phyloP scores from a whole-genome alignment of 2,113 vertebrate species.

The Pseudorhombus dupliciocellatus region DNA sequence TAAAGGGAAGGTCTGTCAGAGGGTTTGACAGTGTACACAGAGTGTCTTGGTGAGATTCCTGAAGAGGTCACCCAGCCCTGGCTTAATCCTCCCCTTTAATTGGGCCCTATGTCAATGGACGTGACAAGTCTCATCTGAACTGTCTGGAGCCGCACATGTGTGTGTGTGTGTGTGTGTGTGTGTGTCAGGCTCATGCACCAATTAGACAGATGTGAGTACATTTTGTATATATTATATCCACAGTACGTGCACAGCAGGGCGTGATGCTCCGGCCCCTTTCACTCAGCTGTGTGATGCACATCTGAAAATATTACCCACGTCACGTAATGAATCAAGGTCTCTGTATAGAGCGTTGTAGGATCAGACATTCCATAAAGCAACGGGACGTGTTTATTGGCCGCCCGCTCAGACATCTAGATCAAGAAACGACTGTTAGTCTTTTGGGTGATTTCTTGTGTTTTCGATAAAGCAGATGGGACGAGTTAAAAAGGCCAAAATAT shows the following conservation, averaged over 20 bases:
- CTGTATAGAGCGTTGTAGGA: neutral
- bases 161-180: constrained; percentile 19
- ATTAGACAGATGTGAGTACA: neutral
- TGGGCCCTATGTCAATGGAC: constrained; percentile 79
- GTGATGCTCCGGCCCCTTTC: neutral
- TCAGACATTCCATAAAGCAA: constrained; percentile 20
- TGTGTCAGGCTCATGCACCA: constrained; percentile 32
- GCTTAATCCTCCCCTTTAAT: constrained; percentile 86
- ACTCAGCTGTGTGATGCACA: neutral
- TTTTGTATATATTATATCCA: constrained; percentile 30
- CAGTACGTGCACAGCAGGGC: constrained; percentile 18
- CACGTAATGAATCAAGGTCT: constrained; percentile 29
- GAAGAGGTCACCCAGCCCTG: constrained; percentile 83
- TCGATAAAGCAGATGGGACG: constrained; percentile 62
- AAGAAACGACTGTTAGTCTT: constrained; percentile 67
- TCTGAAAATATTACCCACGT: constrained; percentile 15
- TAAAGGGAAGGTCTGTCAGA: constrained; percentile 76
- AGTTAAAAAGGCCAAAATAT: constrained; percentile 38
- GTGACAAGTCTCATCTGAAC: constrained; percentile 83
- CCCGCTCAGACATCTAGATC: constrained; percentile 62
- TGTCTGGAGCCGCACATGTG: constrained; percentile 57
- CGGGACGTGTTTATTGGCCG: constrained; percentile 76
- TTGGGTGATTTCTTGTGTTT: constrained; percentile 69
- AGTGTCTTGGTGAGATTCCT: constrained; percentile 80
- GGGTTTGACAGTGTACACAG: constrained; percentile 81